Evolutionary conservation across 2,113 vertebrate genomes (phyloP).

Genomic region (Xenus cinereus): DNA sequence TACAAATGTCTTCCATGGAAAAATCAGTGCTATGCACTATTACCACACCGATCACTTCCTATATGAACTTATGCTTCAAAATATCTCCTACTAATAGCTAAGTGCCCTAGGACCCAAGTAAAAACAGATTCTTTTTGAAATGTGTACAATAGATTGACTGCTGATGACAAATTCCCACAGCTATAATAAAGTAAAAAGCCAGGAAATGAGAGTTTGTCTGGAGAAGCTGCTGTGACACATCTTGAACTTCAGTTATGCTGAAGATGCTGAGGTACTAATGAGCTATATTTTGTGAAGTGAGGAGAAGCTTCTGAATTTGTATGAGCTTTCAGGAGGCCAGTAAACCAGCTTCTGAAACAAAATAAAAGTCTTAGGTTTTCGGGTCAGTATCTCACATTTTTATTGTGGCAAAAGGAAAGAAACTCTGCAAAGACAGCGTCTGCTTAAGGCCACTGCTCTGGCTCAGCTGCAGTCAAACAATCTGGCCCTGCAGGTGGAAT

Average conservation of each 20-base stretch:
- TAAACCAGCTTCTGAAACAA: neutral
- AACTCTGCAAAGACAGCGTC: neutral
- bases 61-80: neutral
- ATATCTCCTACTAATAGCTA: neutral
- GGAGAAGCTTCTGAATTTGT: neutral
- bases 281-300: neutral
- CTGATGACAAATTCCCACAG: slow-evolving; percentile 69
- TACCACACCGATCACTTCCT: neutral
- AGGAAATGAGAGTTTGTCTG: slow-evolving; percentile 58
- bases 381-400: neutral
- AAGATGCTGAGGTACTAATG: neutral
- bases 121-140: slow-evolving; percentile 58
- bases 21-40: neutral
- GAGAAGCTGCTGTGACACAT: slow-evolving; percentile 49
- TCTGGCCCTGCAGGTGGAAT: neutral
- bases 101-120: slow-evolving; percentile 5
- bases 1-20: neutral
- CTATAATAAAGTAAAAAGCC: slow-evolving; percentile 57
- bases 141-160: slow-evolving; percentile 55
- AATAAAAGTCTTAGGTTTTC: neutral
- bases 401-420: neutral
- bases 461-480: neutral
- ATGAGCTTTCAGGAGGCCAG: neutral
- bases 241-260: neutral
- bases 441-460: neutral